Base-by-base conservation (phyloP, 2,113 vertebrate species). In the Salminus brasiliensis region DNA sequence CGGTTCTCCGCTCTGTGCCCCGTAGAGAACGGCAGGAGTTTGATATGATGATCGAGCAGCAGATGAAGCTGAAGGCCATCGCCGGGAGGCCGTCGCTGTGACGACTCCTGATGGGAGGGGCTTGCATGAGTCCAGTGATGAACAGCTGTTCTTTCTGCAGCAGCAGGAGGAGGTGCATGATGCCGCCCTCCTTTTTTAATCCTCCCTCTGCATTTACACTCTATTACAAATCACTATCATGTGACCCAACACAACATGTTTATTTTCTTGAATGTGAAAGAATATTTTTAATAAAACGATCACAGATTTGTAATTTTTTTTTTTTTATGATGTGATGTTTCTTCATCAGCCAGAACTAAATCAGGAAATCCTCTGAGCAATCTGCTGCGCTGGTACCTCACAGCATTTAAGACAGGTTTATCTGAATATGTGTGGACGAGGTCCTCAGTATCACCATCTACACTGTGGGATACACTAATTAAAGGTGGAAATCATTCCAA, bases 21-120 rank as follows among this genome's bases (percentile, higher is more conserved):
- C 47, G 57, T 77, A 94, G 93, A 66, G 93, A 93, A 75, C 86
- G 83, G 65, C 86, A 93, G 59, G 89, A 88, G 79, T 92, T 93
- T 80, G 87, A 93, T 43, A 39, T 78, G 74, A 91, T 86, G 88
- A 92, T 94, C 49, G 93, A 92, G 16, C 83, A 70, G 52, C 85
- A 90, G 41, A 87, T 91, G 86, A 88, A 49, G 75, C 74, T 52
- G 32, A 89, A 88, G 74, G 79, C 78, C 0, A 65, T 18, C 2
- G 62, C n/a, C 30, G 32, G 74, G 74, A 29, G 83, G 16, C 30
- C 71, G 72, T 53, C 13, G 13, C 5, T 6, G 27, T 76, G 60
- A 80, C 5, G 7, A 69, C 16, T 5, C 12, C 1, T 25, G 57
- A 27, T 9, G 5, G 27, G 13, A 4, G 27, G 27, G 3, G 57